phyloP scores from a whole-genome alignment of 2,113 vertebrate genomes.

The Morone chrysops region DNA sequence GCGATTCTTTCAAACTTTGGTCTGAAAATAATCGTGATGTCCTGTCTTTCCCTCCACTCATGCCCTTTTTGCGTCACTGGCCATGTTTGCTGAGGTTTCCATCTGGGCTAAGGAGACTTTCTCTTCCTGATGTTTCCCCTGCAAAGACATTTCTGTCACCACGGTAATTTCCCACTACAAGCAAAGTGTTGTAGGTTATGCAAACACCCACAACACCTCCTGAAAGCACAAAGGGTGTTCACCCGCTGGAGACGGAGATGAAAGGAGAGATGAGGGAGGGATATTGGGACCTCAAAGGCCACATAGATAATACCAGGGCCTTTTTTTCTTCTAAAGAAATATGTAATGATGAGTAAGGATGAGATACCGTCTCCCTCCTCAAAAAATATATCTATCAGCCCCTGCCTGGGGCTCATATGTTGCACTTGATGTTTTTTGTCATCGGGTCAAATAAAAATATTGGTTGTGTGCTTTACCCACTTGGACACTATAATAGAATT shows the following conservation, averaged over 20 bases:
- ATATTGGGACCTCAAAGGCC: slow-evolving; percentile 56
- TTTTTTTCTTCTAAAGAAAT: slow-evolving; percentile 24
- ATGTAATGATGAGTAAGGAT: slow-evolving; percentile 46
- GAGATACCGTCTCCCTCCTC: slow-evolving; percentile 36
- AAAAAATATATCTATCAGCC: slow-evolving; percentile 53
- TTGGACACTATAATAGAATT: slow-evolving; percentile 57
- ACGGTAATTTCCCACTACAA: slow-evolving; percentile 78
- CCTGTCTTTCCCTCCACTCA: slow-evolving; percentile 25
- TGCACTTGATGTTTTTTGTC: slow-evolving; percentile 52
- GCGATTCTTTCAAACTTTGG: slow-evolving; percentile 32
- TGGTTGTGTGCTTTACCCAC: slow-evolving; percentile 40
- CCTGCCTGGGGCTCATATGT: slow-evolving; percentile 14
- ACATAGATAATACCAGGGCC: slow-evolving; percentile 54
- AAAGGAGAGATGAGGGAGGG: slow-evolving; percentile 43
- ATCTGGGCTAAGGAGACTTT: slow-evolving; percentile 45
- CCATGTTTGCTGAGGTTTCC: slow-evolving; percentile 73
- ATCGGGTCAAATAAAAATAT: slow-evolving; percentile 59
- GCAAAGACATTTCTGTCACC: slow-evolving; percentile 54
- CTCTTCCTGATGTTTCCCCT: slow-evolving; percentile 50
- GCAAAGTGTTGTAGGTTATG: slow-evolving; percentile 27
- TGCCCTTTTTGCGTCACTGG: slow-evolving; percentile 44
- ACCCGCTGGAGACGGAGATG: slow-evolving; percentile 43
- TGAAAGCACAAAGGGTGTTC: slow-evolving; percentile 50
- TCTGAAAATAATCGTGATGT: slow-evolving; percentile 29
- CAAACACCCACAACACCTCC: slow-evolving; percentile 60